These are phyloP conservation scores for Drosophila neotestacea DNA, from an alignment of 2,888 invertebrate genomes.

Conservation along the genomic window DNA sequence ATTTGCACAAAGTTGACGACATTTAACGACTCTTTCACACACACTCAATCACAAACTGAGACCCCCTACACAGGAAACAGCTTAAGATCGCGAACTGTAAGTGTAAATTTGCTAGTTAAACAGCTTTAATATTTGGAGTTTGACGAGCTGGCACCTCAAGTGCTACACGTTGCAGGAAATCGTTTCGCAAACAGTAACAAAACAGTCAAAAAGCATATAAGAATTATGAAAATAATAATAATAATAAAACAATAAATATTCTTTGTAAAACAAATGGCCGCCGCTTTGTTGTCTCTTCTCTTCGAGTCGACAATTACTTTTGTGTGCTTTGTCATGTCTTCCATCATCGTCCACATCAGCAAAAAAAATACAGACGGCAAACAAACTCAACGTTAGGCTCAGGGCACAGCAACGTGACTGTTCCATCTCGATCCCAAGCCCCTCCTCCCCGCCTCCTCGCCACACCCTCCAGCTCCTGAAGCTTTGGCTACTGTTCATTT, in stretches of 20 bases:
- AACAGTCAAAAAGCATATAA: conserved; percentile 13
- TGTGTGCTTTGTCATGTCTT: conserved; percentile 46
- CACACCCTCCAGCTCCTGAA: conserved; percentile 10
- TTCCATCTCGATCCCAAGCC: conserved; percentile 9
- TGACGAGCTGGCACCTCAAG: conserved; percentile 51
- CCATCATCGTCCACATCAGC: conserved; percentile 54
- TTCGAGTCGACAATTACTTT: conserved; percentile 55
- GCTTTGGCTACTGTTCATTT: conserved; percentile 49
- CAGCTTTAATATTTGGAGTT: conserved; percentile 59
- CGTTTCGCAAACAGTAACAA: conserved; percentile 42
- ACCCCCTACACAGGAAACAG: conserved; percentile 42
- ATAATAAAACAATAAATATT: conserved; percentile 52
- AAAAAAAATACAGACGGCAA: conserved; percentile 30
- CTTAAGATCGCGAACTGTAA: conserved; percentile 65
- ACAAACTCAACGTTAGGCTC: conserved; percentile 18
- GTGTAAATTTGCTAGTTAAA: conserved; percentile 72
- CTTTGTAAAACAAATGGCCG: conserved; percentile 59
- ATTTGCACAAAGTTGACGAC: conserved; percentile 49
- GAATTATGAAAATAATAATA: conserved; percentile 35
- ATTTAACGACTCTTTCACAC: conserved; percentile 32
- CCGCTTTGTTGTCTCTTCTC: conserved; percentile 33
- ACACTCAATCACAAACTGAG: not conserved
- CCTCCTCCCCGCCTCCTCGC: not conserved
- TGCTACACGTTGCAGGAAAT: conserved; percentile 60
- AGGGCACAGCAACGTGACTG: conserved; percentile 39